A percentile compares a stretch with the other conserved stretches of the same genome.
phyloP scores from a whole-genome alignment of 2,797 vertebrate species.

The Lophura swinhoii region DNA sequence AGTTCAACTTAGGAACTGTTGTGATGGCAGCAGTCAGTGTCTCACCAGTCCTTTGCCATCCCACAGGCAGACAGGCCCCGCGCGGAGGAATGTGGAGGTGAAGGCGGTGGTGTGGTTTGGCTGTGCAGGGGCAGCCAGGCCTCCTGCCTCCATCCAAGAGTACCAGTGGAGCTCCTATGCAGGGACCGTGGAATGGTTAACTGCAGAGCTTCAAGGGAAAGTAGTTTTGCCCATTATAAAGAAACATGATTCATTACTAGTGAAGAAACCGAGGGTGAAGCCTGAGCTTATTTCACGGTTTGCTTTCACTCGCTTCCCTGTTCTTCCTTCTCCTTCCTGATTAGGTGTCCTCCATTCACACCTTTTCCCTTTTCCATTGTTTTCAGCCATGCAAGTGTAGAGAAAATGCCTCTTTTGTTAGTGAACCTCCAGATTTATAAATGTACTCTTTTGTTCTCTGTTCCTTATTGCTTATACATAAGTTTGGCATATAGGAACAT shows the following conservation, averaged over 20 bases:
- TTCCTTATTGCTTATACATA: neutral
- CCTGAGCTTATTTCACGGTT: neutral
- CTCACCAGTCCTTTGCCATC: neutral
- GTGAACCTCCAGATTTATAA: neutral
- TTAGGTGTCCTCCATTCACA: neutral
- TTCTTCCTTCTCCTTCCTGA: neutral
- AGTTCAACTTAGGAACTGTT: accelerated
- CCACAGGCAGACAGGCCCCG: neutral
- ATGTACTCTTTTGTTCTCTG: neutral
- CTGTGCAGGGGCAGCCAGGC: neutral
- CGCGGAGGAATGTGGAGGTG: accelerated
- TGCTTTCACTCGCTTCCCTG: neutral
- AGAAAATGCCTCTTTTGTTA: neutral
- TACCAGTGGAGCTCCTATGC: neutral
- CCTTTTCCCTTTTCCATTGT: neutral
- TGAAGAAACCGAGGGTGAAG: neutral
- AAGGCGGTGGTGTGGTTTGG: accelerated
- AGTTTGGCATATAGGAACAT: neutral
- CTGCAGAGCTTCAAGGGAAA: neutral
- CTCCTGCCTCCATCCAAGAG: neutral
- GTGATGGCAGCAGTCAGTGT: neutral
- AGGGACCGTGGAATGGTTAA: neutral
- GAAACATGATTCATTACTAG: conserved; percentile 8
- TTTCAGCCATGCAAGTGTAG: neutral
- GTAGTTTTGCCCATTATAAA: neutral